A percentile compares a stretch with the other conserved stretches of the same genome.
Conservation (phyloP, 2,797 vertebrate genomes). For the Gadopsis bispinosus region DNA sequence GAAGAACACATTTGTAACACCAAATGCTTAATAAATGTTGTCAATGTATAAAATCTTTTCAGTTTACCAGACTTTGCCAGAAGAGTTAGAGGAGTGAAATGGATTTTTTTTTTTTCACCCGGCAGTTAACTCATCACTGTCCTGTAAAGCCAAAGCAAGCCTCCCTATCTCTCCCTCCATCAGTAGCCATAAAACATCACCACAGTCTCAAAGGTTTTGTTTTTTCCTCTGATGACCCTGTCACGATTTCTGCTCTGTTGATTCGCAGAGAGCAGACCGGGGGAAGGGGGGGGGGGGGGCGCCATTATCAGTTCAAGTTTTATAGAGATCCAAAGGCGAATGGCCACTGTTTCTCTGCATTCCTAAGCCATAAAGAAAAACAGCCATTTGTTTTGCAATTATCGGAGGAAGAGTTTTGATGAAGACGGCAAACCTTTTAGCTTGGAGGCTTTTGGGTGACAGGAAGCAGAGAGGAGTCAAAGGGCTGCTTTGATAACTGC, state of each 20-base stretch:
- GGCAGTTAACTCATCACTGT: constrained; percentile 6
- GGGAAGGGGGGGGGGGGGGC: not conserved
- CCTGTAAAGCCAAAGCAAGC: constrained; percentile 56
- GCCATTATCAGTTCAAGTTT: constrained; percentile 30
- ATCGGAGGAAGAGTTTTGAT: not conserved
- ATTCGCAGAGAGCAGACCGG: constrained; percentile 14
- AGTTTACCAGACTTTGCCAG: not conserved
- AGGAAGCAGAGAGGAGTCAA: not conserved
- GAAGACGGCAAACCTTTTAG: not conserved
- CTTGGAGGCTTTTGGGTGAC: not conserved
- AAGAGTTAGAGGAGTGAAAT: not conserved
- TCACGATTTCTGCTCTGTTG: constrained; percentile 64
- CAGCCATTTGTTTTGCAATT: constrained; percentile 32
- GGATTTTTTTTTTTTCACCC: not conserved
- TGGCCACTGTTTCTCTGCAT: constrained; percentile 36
- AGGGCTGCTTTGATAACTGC: not conserved
- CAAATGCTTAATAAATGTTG: too few species aligned
- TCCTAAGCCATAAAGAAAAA: constrained; percentile 60
- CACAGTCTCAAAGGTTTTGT: constrained; percentile 80
- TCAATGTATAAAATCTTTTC: not conserved
- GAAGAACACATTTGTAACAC: too few species aligned
- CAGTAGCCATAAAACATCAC: constrained; percentile 70
- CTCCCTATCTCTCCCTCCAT: constrained; percentile 63
- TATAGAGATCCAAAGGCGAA: constrained; percentile 65
- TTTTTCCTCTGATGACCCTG: constrained; percentile 62